Percentiles rank a stretch among this genome's conserved stretches.
phyloP scores from a whole-genome alignment of 2,888 invertebrate genomes.

The Eudemis profundana region DNA sequence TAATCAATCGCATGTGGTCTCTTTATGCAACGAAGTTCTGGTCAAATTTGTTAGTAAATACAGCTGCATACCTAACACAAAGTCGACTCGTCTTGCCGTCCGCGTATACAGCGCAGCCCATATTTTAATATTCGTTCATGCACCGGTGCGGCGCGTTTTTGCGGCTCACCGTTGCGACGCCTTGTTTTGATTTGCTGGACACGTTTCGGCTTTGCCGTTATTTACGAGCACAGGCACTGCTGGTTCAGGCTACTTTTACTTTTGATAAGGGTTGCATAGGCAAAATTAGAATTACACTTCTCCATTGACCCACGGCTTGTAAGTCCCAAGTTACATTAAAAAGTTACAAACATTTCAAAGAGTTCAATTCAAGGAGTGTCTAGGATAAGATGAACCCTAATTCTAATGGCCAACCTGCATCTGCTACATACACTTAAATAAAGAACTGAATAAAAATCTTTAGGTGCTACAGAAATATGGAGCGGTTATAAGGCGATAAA shows the following conservation, averaged over 20 bases:
- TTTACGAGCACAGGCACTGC: slow-evolving; percentile 32
- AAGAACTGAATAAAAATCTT: too few species aligned
- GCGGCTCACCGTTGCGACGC: slow-evolving; percentile 36
- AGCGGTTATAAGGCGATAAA: too few species aligned
- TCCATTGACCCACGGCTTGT: not conserved
- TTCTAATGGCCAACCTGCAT: too few species aligned
- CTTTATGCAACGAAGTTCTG: not conserved
- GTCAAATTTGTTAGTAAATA: not conserved
- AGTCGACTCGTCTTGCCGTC: not conserved
- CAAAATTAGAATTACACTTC: not conserved
- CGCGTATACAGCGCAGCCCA: slow-evolving; percentile 30
- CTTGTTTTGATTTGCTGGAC: slow-evolving; percentile 43
- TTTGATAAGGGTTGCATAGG: slow-evolving; percentile 26
- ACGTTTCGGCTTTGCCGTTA: slow-evolving; percentile 43
- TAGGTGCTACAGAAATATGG: too few species aligned
- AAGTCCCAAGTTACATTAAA: too few species aligned
- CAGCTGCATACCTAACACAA: not conserved
- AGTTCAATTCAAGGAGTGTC: too few species aligned
- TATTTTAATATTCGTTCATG: slow-evolving; percentile 45
- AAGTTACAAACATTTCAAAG: too few species aligned
- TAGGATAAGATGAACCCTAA: too few species aligned
- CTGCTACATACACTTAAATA: too few species aligned
- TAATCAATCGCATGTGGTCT: too few species aligned
- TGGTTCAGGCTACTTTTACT: slow-evolving; percentile 32
- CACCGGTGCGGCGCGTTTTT: slow-evolving; percentile 40